These are phyloP conservation scores for Lycodopsis pacificus DNA, from an alignment of 2,797 vertebrate genomes.

Conservation along the genomic window DNA sequence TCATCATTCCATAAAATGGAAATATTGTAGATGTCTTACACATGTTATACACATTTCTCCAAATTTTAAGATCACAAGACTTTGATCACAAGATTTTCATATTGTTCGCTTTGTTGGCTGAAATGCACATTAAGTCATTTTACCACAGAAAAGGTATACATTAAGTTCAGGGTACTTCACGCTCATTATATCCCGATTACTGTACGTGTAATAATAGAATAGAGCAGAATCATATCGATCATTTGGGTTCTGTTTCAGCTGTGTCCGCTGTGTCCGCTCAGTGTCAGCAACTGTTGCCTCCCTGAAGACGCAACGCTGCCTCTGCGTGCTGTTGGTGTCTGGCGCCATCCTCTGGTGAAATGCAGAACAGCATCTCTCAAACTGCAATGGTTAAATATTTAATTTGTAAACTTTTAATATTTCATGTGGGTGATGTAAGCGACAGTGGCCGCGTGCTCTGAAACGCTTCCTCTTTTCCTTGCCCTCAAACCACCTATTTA, in stretches of 20 bases:
- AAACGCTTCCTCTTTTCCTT: slow-evolving; percentile 31
- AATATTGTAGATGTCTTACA: not conserved
- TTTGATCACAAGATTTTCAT: not conserved
- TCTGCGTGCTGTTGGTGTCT: slow-evolving; percentile 58
- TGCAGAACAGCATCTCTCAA: slow-evolving; percentile 14
- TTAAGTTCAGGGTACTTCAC: not conserved
- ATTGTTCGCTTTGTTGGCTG: not conserved
- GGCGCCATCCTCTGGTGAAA: slow-evolving; percentile 80
- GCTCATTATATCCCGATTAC: no score
- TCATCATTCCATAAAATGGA: not conserved
- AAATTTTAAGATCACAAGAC: not conserved
- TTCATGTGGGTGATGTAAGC: slow-evolving; percentile 84
- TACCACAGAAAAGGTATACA: not conserved
- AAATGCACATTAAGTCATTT: not conserved
- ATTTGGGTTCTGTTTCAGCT: not conserved
- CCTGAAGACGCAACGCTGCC: not conserved
- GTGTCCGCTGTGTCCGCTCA: not conserved
- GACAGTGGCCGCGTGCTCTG: slow-evolving; percentile 57
- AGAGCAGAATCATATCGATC: not conserved
- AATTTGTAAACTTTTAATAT: slow-evolving; percentile 83
- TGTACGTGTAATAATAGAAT: not conserved
- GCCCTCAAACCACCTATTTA: slow-evolving; percentile 53
- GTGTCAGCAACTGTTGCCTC: slow-evolving; percentile 59
- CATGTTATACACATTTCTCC: not conserved
- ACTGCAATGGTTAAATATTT: slow-evolving; percentile 79